Evolutionary conservation across 2,888 invertebrate species (phyloP).

Genomic region (Platycheirus rosarum): DNA sequence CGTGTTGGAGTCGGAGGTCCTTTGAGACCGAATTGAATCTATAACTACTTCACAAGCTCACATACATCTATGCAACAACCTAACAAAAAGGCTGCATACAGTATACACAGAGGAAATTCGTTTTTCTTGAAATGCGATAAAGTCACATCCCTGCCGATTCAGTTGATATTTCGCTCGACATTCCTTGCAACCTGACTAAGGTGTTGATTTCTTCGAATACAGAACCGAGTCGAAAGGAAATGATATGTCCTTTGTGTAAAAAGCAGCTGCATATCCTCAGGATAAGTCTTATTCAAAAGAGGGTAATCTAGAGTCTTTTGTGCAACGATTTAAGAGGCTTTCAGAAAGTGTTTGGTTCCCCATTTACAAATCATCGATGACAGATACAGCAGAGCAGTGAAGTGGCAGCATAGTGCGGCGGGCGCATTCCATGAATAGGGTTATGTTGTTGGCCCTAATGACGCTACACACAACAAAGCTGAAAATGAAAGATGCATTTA

Average conservation of each 20-base stretch:
- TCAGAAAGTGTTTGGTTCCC: slow-evolving; percentile 58
- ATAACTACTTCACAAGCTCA: slow-evolving; percentile 19
- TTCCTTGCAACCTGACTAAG: slow-evolving; percentile 29
- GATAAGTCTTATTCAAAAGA: slow-evolving; percentile 71
- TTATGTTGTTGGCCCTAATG: slow-evolving; percentile 46
- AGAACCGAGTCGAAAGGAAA: slow-evolving; percentile 44
- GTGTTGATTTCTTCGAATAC: slow-evolving; percentile 60
- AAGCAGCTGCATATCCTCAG: slow-evolving; percentile 67
- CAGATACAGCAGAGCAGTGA: slow-evolving; percentile 43
- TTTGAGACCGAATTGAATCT: slow-evolving; percentile 51
- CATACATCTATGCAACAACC: background rate
- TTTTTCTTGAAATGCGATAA: slow-evolving; percentile 68
- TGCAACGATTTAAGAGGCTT: slow-evolving; percentile 62
- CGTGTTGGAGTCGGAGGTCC: slow-evolving; percentile 17
- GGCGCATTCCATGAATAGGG: slow-evolving; percentile 34
- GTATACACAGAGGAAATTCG: slow-evolving; percentile 39
- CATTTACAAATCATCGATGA: slow-evolving; percentile 69
- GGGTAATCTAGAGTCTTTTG: slow-evolving; percentile 64
- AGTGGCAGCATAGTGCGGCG: background rate
- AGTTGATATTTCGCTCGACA: background rate
- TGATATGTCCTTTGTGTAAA: slow-evolving; percentile 55
- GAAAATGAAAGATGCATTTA: slow-evolving; percentile 9
- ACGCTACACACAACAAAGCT: slow-evolving; percentile 13
- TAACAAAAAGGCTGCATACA: background rate
- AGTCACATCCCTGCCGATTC: slow-evolving; percentile 49